These are phyloP conservation scores for Plutomurus gul DNA, from an alignment of 1,140 invertebrate species.

Conservation along the genomic window DNA sequence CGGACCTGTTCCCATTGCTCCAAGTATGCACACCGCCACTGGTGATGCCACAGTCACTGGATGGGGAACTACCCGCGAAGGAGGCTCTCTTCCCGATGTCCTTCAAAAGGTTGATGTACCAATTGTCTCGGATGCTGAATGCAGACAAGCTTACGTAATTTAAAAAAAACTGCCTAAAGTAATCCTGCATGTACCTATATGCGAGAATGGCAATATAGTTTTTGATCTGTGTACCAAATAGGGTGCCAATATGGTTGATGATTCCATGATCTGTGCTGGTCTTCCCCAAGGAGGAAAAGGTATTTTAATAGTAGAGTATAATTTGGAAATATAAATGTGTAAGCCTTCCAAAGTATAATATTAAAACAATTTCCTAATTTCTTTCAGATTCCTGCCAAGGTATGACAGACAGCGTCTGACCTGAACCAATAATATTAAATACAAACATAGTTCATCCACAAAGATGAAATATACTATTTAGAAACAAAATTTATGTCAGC, in stretches of 20 bases:
- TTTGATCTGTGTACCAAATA: too few relatives aligned
- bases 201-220: too few relatives aligned
- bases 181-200: too few relatives aligned
- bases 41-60: neutral
- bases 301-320: too few relatives aligned
- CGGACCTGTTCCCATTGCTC: neutral
- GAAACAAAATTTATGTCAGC: neutral
- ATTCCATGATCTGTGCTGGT: constrained; percentile 43
- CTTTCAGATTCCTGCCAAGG: constrained; percentile 30
- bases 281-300: neutral
- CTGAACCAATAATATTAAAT: neutral
- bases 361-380: neutral
- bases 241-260: neutral
- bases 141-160: constrained; percentile 59
- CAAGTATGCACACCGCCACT: neutral
- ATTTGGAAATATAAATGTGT: too few relatives aligned
- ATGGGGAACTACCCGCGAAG: constrained; percentile 21
- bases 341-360: too few relatives aligned
- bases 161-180: neutral
- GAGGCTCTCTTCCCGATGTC: constrained; percentile 27
- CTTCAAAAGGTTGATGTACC: constrained; percentile 56
- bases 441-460: neutral
- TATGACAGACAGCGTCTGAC: neutral
- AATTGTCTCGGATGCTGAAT: constrained; percentile 54
- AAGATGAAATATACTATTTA: neutral